A percentile compares a stretch with the other conserved stretches of the same genome.
phyloP scores from a whole-genome alignment of 2,113 vertebrate species.

The Rhegmatorhina hoffmannsi region DNA sequence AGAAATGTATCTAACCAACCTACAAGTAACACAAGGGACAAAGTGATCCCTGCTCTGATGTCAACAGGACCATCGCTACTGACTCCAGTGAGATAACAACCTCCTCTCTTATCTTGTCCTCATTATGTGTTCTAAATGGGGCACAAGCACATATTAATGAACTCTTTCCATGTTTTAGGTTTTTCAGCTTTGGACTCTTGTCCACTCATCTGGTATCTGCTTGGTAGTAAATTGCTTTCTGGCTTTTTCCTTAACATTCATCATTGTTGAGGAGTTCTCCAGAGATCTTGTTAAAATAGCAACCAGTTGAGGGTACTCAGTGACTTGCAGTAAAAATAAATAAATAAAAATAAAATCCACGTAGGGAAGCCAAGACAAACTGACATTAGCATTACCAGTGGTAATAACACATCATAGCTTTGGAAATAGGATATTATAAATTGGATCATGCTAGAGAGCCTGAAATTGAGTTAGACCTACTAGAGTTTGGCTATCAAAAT shows the following conservation, averaged over 20 bases:
- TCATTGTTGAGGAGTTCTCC: conserved; percentile 56
- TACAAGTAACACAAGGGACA: not conserved
- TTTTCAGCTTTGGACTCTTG: not conserved
- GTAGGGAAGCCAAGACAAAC: conserved; percentile 50
- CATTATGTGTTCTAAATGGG: not conserved
- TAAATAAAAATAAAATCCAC: not conserved
- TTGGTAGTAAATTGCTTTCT: conserved; percentile 35
- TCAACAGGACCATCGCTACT: not conserved
- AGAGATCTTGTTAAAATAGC: conserved; percentile 77
- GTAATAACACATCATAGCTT: conserved; percentile 52
- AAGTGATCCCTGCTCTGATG: not conserved
- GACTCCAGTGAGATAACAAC: not conserved
- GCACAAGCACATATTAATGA: not conserved
- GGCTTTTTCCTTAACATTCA: conserved; percentile 39
- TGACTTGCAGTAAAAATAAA: conserved; percentile 35
- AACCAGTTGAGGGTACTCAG: conserved; percentile 54
- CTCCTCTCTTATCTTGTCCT: not conserved
- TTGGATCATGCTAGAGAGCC: conserved; percentile 40
- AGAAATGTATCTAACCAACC: not conserved
- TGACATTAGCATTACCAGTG: not conserved
- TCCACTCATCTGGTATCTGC: not conserved
- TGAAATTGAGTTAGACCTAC: conserved; percentile 59
- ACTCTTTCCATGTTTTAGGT: not conserved
- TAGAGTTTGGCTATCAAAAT: conserved; percentile 35
- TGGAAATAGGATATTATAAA: conserved; percentile 66